Conservation (phyloP, 2,113 vertebrate species). For the Gadus macrocephalus region DNA sequence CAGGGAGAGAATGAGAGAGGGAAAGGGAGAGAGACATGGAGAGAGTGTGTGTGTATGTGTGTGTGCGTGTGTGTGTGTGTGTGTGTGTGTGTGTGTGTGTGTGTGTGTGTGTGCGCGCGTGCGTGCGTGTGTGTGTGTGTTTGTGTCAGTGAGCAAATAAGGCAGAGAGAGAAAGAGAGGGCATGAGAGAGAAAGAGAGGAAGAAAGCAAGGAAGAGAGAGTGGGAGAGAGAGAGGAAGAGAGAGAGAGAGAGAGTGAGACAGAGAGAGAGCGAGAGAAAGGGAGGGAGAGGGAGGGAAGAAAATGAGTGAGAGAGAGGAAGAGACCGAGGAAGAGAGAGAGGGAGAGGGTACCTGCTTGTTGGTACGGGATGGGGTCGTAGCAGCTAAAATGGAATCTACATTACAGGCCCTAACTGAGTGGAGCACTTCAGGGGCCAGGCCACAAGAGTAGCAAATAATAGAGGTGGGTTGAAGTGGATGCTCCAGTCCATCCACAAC, state of each 20-base stretch:
- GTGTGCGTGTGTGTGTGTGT: too few relatives aligned
- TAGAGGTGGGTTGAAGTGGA: conserved; percentile 56
- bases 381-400: conserved; percentile 80
- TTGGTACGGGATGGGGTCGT: conserved; percentile 62
- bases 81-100: too few relatives aligned
- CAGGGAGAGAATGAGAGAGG: too few relatives aligned
- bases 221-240: conserved; percentile 37
- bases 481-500: conserved; percentile 57
- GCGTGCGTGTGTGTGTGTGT: too few relatives aligned
- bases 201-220: background rate
- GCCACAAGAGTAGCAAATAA: conserved; percentile 59
- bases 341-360: conserved; percentile 59
- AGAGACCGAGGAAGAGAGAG: conserved; percentile 26
- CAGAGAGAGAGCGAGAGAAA: conserved; percentile 28
- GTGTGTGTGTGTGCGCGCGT: too few relatives aligned
- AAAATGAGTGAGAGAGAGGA: background rate
- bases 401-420: conserved; percentile 77
- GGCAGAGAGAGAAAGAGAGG: background rate
- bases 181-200: background rate
- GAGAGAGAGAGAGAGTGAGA: conserved; percentile 10
- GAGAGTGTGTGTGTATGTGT: too few relatives aligned
- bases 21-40: too few relatives aligned
- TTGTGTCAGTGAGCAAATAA: too few relatives aligned
- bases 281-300: conserved; percentile 35
- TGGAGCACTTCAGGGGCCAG: conserved; percentile 70